phyloP scores from a whole-genome alignment of 2,113 vertebrate genomes.

The Scophthalmus maximus region DNA sequence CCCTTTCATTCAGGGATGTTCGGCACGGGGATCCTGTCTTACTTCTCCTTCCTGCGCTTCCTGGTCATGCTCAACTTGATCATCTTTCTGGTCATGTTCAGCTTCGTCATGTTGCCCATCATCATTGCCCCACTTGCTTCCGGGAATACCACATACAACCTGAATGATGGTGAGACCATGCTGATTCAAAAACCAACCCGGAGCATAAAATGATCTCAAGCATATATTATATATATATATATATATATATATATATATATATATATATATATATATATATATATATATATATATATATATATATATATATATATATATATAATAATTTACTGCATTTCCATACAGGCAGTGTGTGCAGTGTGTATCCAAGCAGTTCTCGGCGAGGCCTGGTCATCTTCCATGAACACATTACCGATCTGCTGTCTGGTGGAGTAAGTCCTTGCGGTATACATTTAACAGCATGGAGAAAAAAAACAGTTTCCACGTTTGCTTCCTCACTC shows the following conservation, averaged over 20 bases:
- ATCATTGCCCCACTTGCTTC: slow-evolving; percentile 77
- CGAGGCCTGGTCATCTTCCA: slow-evolving; percentile 89
- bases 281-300: too few relatives aligned
- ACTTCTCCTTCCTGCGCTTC: slow-evolving; percentile 96
- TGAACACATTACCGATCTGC: slow-evolving; percentile 88
- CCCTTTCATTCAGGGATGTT: slow-evolving; percentile 87
- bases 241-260: too few relatives aligned
- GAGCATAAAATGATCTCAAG: background rate
- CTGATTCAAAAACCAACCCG: background rate
- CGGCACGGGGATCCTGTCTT: slow-evolving; percentile 93
- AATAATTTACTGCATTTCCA: background rate
- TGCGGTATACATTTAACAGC: background rate
- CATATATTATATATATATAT: too few relatives aligned
- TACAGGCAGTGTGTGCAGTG: slow-evolving; percentile 83
- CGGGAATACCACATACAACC: slow-evolving; percentile 82
- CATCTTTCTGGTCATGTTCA: slow-evolving; percentile 92
- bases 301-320: too few relatives aligned
- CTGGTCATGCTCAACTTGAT: slow-evolving; percentile 92
- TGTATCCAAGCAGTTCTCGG: slow-evolving; percentile 78
- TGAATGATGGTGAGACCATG: slow-evolving; percentile 46
- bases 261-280: too few relatives aligned
- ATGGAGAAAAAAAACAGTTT: background rate
- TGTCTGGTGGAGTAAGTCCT: slow-evolving; percentile 90
- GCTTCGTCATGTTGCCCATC: slow-evolving; percentile 88
- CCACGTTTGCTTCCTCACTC: background rate